Percentiles rank a stretch among this genome's conserved stretches.
These are phyloP conservation scores for Camponotus pennsylvanicus DNA, from an alignment of 1,140 invertebrate species.

Conservation along the genomic window DNA sequence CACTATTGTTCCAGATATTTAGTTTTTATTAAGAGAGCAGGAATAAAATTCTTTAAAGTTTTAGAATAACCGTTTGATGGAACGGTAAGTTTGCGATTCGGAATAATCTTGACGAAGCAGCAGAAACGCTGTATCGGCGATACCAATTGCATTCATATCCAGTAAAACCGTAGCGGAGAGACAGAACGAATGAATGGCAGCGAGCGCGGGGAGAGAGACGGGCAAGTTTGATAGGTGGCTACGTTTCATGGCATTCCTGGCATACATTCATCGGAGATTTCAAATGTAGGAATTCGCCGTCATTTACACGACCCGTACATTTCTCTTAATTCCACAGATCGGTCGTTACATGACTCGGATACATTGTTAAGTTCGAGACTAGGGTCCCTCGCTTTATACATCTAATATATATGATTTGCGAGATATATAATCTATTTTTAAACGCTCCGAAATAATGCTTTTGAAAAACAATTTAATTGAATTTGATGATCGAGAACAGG, in stretches of 20 bases:
- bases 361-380: neutral
- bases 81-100: slow-evolving; percentile 3
- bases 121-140: slow-evolving; percentile 27
- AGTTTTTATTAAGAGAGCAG: neutral
- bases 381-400: neutral
- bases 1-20: neutral
- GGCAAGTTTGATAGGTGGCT: slow-evolving; percentile 58
- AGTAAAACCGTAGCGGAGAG: slow-evolving; percentile 50
- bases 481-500: neutral
- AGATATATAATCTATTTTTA: slow-evolving; percentile 24
- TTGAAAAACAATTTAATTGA: neutral
- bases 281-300: slow-evolving; percentile 60
- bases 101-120: slow-evolving; percentile 29
- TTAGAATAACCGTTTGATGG: neutral
- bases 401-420: neutral
- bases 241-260: slow-evolving; percentile 54
- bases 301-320: slow-evolving; percentile 47
- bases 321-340: slow-evolving; percentile 51
- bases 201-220: slow-evolving; percentile 36
- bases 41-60: neutral
- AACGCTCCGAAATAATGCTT: neutral
- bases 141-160: slow-evolving; percentile 49
- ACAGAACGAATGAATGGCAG: slow-evolving; percentile 48
- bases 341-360: neutral
- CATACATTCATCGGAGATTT: slow-evolving; percentile 59